Evolutionary conservation across 1,140 invertebrate genomes (phyloP).

Genomic region (Ostrea edulis): DNA sequence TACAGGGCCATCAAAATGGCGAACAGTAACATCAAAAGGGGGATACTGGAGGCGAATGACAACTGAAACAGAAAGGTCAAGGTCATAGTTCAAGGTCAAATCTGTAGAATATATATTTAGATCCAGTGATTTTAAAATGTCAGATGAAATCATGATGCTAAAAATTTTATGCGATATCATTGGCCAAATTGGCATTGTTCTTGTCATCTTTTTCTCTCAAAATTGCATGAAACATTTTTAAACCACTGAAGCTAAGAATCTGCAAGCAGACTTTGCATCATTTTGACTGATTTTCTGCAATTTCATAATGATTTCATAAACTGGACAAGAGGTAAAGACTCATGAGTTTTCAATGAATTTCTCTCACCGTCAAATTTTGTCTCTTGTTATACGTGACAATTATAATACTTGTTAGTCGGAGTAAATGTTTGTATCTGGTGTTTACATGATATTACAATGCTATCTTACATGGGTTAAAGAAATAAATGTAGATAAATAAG

Average conservation of each 20-base stretch:
- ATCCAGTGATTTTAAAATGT: too few relatives aligned
- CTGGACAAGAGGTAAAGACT: not conserved
- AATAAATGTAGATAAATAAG: conserved; percentile 1
- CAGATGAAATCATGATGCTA: too few relatives aligned
- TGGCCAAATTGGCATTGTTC: too few relatives aligned
- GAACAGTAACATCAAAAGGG: conserved; percentile 78
- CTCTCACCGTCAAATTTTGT: not conserved
- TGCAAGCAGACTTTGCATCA: not conserved
- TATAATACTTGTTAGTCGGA: not conserved
- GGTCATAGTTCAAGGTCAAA: not conserved
- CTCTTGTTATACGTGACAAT: not conserved
- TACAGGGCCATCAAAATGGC: conserved; percentile 79
- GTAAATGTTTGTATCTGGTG: conserved; percentile 23
- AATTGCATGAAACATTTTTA: not conserved
- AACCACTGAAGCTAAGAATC: not conserved
- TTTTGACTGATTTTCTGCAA: not conserved
- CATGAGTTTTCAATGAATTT: not conserved
- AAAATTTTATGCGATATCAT: too few relatives aligned
- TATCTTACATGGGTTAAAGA: conserved; percentile 32
- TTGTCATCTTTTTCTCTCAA: too few relatives aligned
- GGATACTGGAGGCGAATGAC: conserved; percentile 78
- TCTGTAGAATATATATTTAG: too few relatives aligned
- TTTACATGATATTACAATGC: not conserved
- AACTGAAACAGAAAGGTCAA: conserved; percentile 70
- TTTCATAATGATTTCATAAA: not conserved